A percentile compares a stretch with the other conserved stretches of the same genome.
Conservation (phyloP, 2,888 invertebrate species). For the Phorcus lineatus region DNA sequence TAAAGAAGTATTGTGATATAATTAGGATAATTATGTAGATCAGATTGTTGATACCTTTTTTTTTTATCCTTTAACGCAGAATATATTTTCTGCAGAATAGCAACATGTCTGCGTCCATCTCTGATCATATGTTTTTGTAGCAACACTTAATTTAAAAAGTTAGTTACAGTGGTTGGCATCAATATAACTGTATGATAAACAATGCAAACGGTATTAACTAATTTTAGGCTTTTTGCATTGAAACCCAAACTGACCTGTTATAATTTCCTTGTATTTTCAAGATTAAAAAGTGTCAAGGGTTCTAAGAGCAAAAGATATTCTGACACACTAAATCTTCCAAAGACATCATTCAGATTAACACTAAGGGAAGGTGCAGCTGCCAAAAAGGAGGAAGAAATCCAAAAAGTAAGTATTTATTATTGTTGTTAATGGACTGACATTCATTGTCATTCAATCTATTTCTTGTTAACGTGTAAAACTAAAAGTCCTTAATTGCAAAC, state of each 20-base stretch:
- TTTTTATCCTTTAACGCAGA: too few relatives aligned
- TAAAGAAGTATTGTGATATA: too few relatives aligned
- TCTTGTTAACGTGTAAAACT: too few relatives aligned
- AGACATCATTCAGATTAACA: constrained; percentile 68
- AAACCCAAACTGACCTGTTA: constrained; percentile 16
- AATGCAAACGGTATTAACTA: too few relatives aligned
- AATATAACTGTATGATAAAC: too few relatives aligned
- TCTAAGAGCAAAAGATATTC: constrained; percentile 59
- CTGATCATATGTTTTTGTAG: not conserved
- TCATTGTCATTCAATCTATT: too few relatives aligned
- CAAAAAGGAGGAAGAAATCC: constrained; percentile 64
- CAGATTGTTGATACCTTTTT: too few relatives aligned
- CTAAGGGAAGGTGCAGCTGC: constrained; percentile 64
- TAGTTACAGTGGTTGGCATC: too few relatives aligned
- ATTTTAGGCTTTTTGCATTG: not conserved
- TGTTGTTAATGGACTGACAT: not conserved
- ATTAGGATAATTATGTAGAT: too few relatives aligned
- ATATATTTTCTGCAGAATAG: constrained; percentile 31
- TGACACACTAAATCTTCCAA: constrained; percentile 71
- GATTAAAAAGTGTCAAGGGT: not conserved
- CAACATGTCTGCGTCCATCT: constrained; percentile 51
- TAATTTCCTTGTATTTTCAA: not conserved
- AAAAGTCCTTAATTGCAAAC: too few relatives aligned
- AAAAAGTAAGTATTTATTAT: constrained; percentile 54
- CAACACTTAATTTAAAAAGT: not conserved